Conservation (phyloP, 2,113 vertebrate genomes). For the Aspidoscelis tigris region DNA sequence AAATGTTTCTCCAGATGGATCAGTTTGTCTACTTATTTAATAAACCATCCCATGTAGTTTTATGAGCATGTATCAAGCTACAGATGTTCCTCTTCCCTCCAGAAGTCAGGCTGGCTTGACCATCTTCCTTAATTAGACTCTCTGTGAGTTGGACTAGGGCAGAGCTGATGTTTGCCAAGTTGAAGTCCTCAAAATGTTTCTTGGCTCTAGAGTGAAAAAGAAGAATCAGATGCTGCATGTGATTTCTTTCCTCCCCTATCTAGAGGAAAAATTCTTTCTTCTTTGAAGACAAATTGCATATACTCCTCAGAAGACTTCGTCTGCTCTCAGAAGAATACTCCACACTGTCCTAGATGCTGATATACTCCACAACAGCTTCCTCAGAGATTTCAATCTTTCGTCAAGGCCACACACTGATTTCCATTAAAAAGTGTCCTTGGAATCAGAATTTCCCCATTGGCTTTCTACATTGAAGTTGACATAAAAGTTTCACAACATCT, state of each 20-base stretch:
- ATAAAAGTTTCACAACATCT: conserved; percentile 36
- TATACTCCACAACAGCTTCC: conserved; percentile 32
- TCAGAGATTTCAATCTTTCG: conserved; percentile 45
- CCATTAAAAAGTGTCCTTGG: conserved; percentile 54
- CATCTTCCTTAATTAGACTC: conserved; percentile 56
- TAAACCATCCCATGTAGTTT: conserved; percentile 34
- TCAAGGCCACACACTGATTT: conserved; percentile 55
- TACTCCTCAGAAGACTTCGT: conserved; percentile 52
- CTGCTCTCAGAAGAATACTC: conserved; percentile 57
- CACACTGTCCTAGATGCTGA: conserved; percentile 48
- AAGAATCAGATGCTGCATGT: conserved; percentile 21
- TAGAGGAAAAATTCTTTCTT: conserved; percentile 40
- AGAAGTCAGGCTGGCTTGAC: conserved; percentile 17
- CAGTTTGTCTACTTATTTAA: conserved; percentile 29
- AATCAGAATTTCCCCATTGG: conserved; percentile 59
- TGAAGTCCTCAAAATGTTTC: conserved; percentile 43
- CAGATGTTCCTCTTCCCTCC: conserved; percentile 12
- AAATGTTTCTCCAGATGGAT: conserved; percentile 20
- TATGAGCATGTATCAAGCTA: conserved; percentile 24
- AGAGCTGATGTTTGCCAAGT: conserved; percentile 29
- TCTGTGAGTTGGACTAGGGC: conserved; percentile 39
- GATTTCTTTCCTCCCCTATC: not conserved
- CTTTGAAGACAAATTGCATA: conserved; percentile 50
- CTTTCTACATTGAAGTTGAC: conserved; percentile 38
- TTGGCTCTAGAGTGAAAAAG: conserved; percentile 16